phyloP scores from a whole-genome alignment of 1,140 invertebrate species.

The Brachionus calyciflorus region DNA sequence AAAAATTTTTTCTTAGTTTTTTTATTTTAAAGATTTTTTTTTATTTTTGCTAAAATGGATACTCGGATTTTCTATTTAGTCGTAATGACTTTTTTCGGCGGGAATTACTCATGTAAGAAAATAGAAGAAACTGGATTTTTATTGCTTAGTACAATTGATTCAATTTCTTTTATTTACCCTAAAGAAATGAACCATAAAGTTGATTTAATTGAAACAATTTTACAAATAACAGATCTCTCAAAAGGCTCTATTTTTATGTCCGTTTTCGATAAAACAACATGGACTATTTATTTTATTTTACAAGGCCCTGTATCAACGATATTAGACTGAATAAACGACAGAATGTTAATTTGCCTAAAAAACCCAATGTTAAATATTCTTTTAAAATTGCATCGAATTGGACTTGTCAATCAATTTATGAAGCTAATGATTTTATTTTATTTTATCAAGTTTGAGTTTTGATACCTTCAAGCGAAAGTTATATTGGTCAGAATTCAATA shows the following conservation, averaged over 20 bases:
- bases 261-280: slow-evolving; percentile 35
- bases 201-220: slow-evolving; percentile 14
- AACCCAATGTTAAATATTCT: too few relatives aligned
- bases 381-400: slow-evolving; percentile 36
- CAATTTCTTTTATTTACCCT: slow-evolving; percentile 21
- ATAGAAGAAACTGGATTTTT: background rate
- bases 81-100: too few relatives aligned
- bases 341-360: background rate
- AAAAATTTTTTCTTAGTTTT: too few relatives aligned
- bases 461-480: background rate
- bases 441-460: slow-evolving; percentile 24
- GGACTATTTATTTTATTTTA: slow-evolving; percentile 38
- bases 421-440: background rate
- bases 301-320: background rate
- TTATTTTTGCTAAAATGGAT: too few relatives aligned
- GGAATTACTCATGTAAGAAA: too few relatives aligned
- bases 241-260: background rate
- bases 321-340: background rate
- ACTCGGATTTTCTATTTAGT: too few relatives aligned
- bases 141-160: slow-evolving; percentile 11
- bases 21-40: too few relatives aligned
- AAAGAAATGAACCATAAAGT: slow-evolving; percentile 45
- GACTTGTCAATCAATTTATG: background rate
- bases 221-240: background rate
- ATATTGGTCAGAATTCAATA: slow-evolving; percentile 14